phyloP scores from a whole-genome alignment of 2,888 invertebrate species.

The Leptinotarsa peninsularis region DNA sequence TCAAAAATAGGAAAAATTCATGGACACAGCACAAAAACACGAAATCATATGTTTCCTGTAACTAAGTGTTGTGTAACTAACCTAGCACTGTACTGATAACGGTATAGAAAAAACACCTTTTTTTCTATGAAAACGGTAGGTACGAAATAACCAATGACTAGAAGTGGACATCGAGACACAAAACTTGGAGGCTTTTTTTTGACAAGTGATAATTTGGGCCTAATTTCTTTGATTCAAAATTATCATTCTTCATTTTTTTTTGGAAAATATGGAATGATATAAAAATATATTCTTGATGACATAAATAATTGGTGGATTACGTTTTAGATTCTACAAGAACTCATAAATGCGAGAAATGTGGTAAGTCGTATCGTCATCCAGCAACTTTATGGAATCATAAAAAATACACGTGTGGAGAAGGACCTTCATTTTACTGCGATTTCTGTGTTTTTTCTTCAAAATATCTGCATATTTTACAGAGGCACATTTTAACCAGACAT shows the following conservation, averaged over 20 bases:
- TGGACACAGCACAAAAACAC: too few species aligned
- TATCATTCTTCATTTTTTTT: neutral
- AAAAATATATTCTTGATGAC: neutral
- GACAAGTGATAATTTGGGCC: too few species aligned
- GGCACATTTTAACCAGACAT: slow-evolving; percentile 40
- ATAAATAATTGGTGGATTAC: neutral
- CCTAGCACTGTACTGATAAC: too few species aligned
- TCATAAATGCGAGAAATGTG: slow-evolving; percentile 65
- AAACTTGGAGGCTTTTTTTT: too few species aligned
- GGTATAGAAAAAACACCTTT: too few species aligned
- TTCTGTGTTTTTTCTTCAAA: slow-evolving; percentile 46
- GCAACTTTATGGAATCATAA: slow-evolving; percentile 54
- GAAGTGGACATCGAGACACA: too few species aligned
- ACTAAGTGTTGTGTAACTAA: too few species aligned
- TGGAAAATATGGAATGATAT: neutral
- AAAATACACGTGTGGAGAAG: slow-evolving; percentile 50
- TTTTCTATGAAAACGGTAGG: too few species aligned
- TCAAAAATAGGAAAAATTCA: too few species aligned
- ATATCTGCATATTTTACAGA: slow-evolving; percentile 41
- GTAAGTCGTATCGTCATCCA: slow-evolving; percentile 60
- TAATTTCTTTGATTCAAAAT: neutral
- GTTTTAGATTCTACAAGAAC: neutral
- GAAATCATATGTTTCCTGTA: too few species aligned
- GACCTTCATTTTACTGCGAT: slow-evolving; percentile 52
- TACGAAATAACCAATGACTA: too few species aligned